Percentiles rank a stretch among this genome's conserved stretches.
Conservation (phyloP, 2,888 invertebrate species). For the Nysson spinosus region DNA sequence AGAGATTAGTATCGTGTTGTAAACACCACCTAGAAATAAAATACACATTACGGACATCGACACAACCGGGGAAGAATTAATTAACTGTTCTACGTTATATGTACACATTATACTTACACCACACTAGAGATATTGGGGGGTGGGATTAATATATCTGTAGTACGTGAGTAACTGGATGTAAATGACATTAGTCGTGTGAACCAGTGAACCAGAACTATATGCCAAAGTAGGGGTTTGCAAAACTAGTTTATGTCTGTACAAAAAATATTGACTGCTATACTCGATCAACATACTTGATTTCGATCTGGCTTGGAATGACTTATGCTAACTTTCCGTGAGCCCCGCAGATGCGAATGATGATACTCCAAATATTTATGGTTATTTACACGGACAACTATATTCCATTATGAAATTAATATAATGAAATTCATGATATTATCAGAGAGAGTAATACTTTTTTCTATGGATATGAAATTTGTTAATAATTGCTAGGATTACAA, state of each 20-base stretch:
- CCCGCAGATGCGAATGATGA: no score
- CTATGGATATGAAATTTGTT: no score
- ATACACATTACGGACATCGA: constrained; percentile 70
- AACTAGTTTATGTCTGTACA: constrained; percentile 23
- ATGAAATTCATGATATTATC: no score
- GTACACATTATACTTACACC: constrained; percentile 19
- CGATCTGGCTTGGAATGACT: constrained; percentile 21
- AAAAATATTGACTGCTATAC: constrained; percentile 11
- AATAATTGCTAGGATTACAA: no score
- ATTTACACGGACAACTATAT: no score
- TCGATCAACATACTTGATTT: constrained; percentile 26
- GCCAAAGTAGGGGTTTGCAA: constrained; percentile 9
- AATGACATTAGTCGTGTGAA: constrained; percentile 18
- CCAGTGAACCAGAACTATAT: constrained; percentile 19
- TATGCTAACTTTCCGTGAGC: no score
- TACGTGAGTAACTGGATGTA: constrained; percentile 1
- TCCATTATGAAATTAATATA: no score
- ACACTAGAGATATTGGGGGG: constrained; percentile 25
- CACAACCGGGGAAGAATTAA: constrained; percentile 43
- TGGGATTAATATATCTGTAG: neutral
- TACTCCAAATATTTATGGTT: no score
- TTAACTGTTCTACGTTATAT: constrained; percentile 3
- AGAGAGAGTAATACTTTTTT: no score
- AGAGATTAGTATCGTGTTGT: constrained; percentile 59
- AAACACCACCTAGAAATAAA: constrained; percentile 76